A percentile compares a stretch with the other conserved stretches of the same genome.
These are phyloP conservation scores for Triops longicaudatus DNA, from an alignment of 1,140 invertebrate species.

Conservation along the genomic window DNA sequence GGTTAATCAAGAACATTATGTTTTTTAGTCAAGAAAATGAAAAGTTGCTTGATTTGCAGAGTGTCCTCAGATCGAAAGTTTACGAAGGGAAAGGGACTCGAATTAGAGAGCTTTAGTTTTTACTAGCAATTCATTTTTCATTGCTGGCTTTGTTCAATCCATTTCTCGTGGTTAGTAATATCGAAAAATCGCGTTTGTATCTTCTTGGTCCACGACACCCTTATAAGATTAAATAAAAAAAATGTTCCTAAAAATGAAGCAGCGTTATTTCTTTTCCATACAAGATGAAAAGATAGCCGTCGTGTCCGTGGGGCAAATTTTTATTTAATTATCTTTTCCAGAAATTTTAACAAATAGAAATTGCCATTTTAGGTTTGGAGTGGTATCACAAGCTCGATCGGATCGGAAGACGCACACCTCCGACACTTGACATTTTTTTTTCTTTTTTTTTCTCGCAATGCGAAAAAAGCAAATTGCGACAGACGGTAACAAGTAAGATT, in stretches of 20 bases:
- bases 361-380: too few relatives aligned
- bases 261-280: neutral
- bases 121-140: neutral
- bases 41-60: neutral
- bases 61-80: neutral
- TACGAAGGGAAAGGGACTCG: neutral
- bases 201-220: neutral
- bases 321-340: too few relatives aligned
- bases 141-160: neutral
- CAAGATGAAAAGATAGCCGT: neutral
- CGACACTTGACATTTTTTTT: too few relatives aligned
- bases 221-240: neutral
- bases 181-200: neutral
- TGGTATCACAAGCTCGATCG: too few relatives aligned
- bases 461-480: too few relatives aligned
- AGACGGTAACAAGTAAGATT: too few relatives aligned
- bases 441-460: too few relatives aligned
- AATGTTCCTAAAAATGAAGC: neutral
- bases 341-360: too few relatives aligned
- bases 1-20: too few relatives aligned
- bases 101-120: constrained; percentile 12
- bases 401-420: too few relatives aligned
- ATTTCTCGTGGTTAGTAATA: neutral
- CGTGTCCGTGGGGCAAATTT: too few relatives aligned
- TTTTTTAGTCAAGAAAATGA: neutral